phyloP scores from a whole-genome alignment of 2,113 vertebrate species.

The Spea multiplicata region DNA sequence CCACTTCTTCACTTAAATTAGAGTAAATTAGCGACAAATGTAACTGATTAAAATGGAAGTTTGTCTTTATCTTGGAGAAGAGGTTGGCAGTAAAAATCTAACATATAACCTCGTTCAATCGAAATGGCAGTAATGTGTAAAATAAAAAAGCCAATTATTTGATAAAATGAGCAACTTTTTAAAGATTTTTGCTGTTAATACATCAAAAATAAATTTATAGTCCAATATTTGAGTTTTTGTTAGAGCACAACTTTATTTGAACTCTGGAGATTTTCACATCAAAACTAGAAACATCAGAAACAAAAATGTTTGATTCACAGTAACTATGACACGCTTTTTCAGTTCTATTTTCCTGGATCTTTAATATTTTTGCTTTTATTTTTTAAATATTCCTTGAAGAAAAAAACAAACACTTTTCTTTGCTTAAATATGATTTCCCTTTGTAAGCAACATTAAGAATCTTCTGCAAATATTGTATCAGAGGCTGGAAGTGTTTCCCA shows the following conservation, averaged over 20 bases:
- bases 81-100: not conserved
- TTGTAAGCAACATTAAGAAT: too few relatives aligned
- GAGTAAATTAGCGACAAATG: not conserved
- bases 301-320: too few relatives aligned
- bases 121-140: not conserved
- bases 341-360: not conserved
- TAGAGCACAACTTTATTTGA: not conserved
- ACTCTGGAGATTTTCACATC: not conserved
- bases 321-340: not conserved
- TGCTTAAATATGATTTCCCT: too few relatives aligned
- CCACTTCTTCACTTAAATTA: not conserved
- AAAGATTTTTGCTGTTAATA: too few relatives aligned
- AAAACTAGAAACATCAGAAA: not conserved
- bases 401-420: too few relatives aligned
- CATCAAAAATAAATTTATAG: too few relatives aligned
- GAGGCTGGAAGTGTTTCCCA: too few relatives aligned
- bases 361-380: too few relatives aligned
- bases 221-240: too few relatives aligned
- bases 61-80: not conserved
- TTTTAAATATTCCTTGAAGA: too few relatives aligned
- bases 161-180: not conserved
- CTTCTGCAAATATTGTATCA: too few relatives aligned
- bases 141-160: not conserved
- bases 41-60: not conserved
- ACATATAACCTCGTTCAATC: not conserved